These are phyloP conservation scores for Nannospalax galili DNA, from an alignment of 2,113 vertebrate species.

Conservation along the genomic window DNA sequence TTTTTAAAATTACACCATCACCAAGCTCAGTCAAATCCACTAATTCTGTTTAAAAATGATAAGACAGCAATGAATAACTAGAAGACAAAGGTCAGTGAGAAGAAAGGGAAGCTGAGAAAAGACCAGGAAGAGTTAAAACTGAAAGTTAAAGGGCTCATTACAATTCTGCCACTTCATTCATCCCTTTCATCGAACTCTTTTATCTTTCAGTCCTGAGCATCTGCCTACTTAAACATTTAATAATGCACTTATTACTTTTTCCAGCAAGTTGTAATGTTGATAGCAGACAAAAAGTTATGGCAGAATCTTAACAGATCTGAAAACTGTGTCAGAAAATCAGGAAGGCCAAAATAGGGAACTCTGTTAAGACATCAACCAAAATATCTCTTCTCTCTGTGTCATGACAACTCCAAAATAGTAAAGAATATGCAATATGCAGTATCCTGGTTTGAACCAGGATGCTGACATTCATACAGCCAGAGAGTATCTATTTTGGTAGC, in stretches of 20 bases:
- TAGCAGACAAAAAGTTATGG: slow-evolving; percentile 6
- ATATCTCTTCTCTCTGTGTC: slow-evolving; percentile 76
- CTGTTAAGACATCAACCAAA: slow-evolving; percentile 78
- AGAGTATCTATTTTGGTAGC: slow-evolving; percentile 65
- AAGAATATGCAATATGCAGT: slow-evolving; percentile 77
- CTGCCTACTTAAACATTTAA: background rate
- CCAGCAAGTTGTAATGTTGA: slow-evolving; percentile 27
- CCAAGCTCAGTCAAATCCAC: background rate
- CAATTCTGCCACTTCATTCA: slow-evolving; percentile 25
- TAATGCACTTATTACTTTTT: slow-evolving; percentile 29
- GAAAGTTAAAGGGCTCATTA: slow-evolving; percentile 26
- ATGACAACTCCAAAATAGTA: slow-evolving; percentile 82
- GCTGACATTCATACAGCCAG: slow-evolving; percentile 37
- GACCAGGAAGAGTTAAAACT: background rate
- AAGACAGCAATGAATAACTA: background rate
- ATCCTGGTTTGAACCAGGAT: slow-evolving; percentile 79
- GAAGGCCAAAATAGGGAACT: slow-evolving; percentile 75
- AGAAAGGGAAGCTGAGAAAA: slow-evolving; percentile 11
- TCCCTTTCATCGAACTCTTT: slow-evolving; percentile 19
- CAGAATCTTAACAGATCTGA: slow-evolving; percentile 66
- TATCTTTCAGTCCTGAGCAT: slow-evolving; percentile 18
- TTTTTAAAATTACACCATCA: background rate
- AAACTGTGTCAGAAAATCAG: slow-evolving; percentile 74
- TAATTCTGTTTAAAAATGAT: slow-evolving; percentile 29
- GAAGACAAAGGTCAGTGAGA: slow-evolving; percentile 32